phyloP scores from a whole-genome alignment of 2,888 invertebrate genomes.

The Beris chalybata region DNA sequence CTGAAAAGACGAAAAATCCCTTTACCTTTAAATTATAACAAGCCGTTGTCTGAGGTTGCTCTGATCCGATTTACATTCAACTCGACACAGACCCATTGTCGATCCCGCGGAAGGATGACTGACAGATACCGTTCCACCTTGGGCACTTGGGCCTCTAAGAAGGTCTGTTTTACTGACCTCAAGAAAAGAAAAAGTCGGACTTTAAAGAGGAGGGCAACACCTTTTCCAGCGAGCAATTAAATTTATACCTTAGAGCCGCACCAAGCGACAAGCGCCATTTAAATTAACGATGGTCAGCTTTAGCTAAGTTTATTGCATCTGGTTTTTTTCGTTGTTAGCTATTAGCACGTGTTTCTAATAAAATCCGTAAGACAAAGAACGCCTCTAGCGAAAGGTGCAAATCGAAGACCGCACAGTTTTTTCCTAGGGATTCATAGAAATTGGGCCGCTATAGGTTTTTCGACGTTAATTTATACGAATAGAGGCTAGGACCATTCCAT shows the following conservation, averaged over 20 bases:
- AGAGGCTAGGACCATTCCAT: background rate
- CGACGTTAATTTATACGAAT: slow-evolving; percentile 4
- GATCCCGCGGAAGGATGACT: background rate
- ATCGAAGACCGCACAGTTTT: background rate
- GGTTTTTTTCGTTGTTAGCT: slow-evolving; percentile 16
- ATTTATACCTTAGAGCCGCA: slow-evolving; percentile 20
- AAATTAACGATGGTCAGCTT: background rate
- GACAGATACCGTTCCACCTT: slow-evolving; percentile 7
- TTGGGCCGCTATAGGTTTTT: background rate
- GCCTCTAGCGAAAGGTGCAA: slow-evolving; percentile 24
- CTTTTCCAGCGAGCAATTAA: slow-evolving; percentile 25
- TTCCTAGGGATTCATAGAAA: slow-evolving; percentile 26
- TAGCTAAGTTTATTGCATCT: slow-evolving; percentile 28
- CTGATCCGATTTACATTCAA: slow-evolving; percentile 20
- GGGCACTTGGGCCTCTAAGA: background rate
- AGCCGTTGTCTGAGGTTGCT: slow-evolving; percentile 13
- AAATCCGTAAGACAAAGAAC: slow-evolving; percentile 10
- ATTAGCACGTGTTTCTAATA: slow-evolving; percentile 29
- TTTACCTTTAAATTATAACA: slow-evolving; percentile 30
- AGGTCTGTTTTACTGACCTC: slow-evolving; percentile 2
- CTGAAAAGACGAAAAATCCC: slow-evolving; percentile 22
- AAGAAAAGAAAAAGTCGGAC: background rate
- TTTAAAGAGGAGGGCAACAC: slow-evolving; percentile 19
- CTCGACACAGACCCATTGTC: background rate
- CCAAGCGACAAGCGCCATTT: background rate